These are phyloP conservation scores for Calliopum simillimum DNA, from an alignment of 2,888 invertebrate species.

Conservation along the genomic window DNA sequence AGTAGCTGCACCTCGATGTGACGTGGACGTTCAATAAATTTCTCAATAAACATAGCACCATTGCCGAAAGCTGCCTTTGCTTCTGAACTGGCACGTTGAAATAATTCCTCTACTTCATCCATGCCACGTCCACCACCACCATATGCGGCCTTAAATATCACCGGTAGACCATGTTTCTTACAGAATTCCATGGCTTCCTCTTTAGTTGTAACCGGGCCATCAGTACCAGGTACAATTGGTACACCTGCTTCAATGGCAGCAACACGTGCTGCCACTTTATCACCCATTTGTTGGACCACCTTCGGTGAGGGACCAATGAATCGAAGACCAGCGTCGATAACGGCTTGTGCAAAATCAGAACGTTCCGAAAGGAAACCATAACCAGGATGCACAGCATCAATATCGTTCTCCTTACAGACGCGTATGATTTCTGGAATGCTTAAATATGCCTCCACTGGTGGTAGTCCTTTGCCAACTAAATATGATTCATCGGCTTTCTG, in stretches of 20 bases:
- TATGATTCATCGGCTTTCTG: conserved; percentile 99
- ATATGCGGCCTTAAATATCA: conserved; percentile 98
- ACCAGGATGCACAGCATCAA: conserved; percentile 75
- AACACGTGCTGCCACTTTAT: conserved; percentile 96
- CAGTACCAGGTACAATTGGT: conserved; percentile 96
- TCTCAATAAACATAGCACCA: conserved; percentile 98
- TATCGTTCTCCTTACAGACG: conserved; percentile 92
- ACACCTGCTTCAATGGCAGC: conserved; percentile 94
- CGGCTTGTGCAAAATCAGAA: conserved; percentile 95
- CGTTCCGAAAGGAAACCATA: conserved; percentile 68
- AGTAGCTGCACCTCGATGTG: conserved; percentile 87
- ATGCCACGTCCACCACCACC: conserved; percentile 98
- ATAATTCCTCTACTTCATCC: conserved; percentile 91
- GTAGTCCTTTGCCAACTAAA: conserved; percentile 90
- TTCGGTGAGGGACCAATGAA: conserved; percentile 96
- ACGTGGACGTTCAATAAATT: conserved; percentile 96
- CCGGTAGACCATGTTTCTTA: conserved; percentile 91
- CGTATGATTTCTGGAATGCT: conserved; percentile 97
- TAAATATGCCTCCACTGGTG: conserved; percentile 97
- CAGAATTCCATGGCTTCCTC: conserved; percentile 92
- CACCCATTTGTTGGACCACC: conserved; percentile 98
- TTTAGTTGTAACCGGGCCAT: conserved; percentile 88
- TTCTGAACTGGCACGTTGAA: conserved; percentile 94
- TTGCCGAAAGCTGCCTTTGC: conserved; percentile 97
- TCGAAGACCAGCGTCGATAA: conserved; percentile 89